Evolutionary conservation across 2,888 invertebrate genomes (phyloP), one percentile per base, ranked within the genome.

Genomic region (Tiphia femorata): DNA sequence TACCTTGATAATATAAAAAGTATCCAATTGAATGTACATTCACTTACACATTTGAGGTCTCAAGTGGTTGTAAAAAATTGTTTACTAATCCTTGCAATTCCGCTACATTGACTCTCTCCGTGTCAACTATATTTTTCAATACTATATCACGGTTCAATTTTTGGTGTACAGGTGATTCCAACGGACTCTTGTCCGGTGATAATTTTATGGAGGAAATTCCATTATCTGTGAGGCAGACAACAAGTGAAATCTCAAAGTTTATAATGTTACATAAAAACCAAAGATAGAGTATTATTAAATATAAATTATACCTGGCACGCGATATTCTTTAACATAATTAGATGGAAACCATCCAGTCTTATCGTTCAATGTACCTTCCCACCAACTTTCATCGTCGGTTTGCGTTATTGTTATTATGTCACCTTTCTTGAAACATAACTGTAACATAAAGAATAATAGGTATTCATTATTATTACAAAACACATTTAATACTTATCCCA

Each of bases 291-390:
- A 8, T 33, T 6, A 33, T 33, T n/a, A 33, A 8, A 3, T 1
- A 41, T 20, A 23, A 20, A 41, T 21, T 23, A 14, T 61, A 69
- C 68, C 68, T 51, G 63, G 82, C 86, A 89, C 87, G 87, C 93
- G 94, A 81, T 90, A 91, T 85, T 97, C 96, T 79, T 93, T 93
- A 59, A 97, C 96, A 88, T 97, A 98, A 86, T 98, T 98, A 80
- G 95, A 95, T 61, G 98, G 98, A 86, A 98, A 98, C 98, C 98
- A 98, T 76, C 97, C 98, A 63, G 98, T 98, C 82, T 94, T 94
- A 71, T 95, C 97, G 59, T 92, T 91, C 43, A 98, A 86, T 6
- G 98, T 98, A 10, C 98, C 98, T 86, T 99, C 99, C 98, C 98
- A 99, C 98, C 98, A 98, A 37, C 98, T 98, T 49, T 97, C 98